Evolutionary conservation across 2,113 vertebrate genomes (phyloP), one percentile per base, ranked within the genome.

Genomic region (Argyrosomus japonicus): DNA sequence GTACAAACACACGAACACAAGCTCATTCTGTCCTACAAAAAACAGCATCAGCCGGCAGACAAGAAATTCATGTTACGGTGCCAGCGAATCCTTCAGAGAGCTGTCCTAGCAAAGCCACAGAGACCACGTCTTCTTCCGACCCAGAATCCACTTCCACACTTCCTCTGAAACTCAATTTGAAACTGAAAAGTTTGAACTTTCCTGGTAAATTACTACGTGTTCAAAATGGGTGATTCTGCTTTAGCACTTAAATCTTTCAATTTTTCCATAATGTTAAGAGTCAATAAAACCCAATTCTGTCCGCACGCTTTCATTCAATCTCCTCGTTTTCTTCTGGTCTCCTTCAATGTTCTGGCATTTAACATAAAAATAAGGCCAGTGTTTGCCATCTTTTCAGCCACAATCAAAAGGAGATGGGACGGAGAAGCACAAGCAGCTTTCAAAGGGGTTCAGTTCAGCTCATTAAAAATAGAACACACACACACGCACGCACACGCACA

Each of bases 401-500:
- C 74, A 57, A 53, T 65, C 70, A 71, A 62, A 64, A 47, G 21
- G 36, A 87, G 67, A 91, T 50, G 65, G 77, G 69, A 81, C 25
- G 12, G 48, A 72, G 72, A 71, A 86, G 67, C 74, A 75, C 40
- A 68, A 45, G 75, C 75, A 79, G 83, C 67, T 82, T 88, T 90
- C 29, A 68, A 73, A 88, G 64, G 13, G 58, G 72, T 88, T 88
- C 69, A 47, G 60, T 88, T 88, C 69, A 47, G 60, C 82, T 92
- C 89, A 88, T 90, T 88, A 89, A 93, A 92, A 92, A 90, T 87
- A 87, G 77, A 91, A 89, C 21, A 43, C 47, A 43, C 12, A 27
- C 50, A 36, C 19, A 50, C 5, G 50, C 54, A 54, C 63, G 54
- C 58, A 56, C 45, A 57, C 51, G 64, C 61, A 48, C 3, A 21